A percentile compares a stretch with the other conserved stretches of the same genome.
Conservation (phyloP, 2,113 vertebrate genomes). For the Cynocephalus volans region DNA sequence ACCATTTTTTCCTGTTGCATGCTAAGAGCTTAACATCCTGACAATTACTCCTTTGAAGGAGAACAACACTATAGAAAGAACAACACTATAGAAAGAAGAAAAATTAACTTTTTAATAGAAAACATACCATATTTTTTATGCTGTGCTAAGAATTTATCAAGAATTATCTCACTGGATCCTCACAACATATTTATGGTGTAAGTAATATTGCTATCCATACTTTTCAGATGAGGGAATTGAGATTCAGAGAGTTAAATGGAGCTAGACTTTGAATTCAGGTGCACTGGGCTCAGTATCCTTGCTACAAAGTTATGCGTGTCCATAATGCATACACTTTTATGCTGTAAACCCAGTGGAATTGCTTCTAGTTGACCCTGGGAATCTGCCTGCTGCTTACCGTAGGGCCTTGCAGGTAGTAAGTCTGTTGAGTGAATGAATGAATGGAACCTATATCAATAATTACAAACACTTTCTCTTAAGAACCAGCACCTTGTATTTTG, state of each 20-base stretch:
- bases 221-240: not conserved
- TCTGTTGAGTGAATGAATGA: not conserved
- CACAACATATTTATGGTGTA: not conserved
- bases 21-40: not conserved
- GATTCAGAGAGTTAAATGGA: not conserved
- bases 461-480: constrained; percentile 55
- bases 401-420: not conserved
- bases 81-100: not conserved
- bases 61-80: not conserved
- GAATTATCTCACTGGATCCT: not conserved
- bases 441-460: constrained; percentile 44
- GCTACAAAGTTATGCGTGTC: not conserved
- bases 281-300: not conserved
- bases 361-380: not conserved
- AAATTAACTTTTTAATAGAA: not conserved
- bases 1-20: not conserved
- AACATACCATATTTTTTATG: not conserved
- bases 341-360: not conserved
- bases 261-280: not conserved
- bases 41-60: not conserved
- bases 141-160: not conserved
- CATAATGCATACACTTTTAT: not conserved
- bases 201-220: not conserved
- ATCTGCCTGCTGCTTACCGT: not conserved
- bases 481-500: constrained; percentile 19